Evolutionary conservation across 2,888 invertebrate genomes (phyloP).

Genomic region (Ceriagrion tenellum): DNA sequence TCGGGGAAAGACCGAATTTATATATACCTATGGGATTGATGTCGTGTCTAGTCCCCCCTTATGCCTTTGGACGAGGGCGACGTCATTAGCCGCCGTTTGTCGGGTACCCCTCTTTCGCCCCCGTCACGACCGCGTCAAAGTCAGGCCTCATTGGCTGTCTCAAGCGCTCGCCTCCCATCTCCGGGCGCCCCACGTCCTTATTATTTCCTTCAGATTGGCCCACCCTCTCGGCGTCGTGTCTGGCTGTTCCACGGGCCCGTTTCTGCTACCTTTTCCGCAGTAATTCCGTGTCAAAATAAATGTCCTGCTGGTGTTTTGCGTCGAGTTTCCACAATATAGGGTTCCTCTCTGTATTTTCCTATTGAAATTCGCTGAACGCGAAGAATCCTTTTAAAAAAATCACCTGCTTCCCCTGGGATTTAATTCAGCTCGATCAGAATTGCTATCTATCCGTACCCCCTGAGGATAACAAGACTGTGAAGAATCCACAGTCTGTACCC

Average conservation of each 20-base stretch:
- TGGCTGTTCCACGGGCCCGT: neutral
- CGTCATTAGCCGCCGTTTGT: neutral
- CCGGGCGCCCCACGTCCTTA: neutral
- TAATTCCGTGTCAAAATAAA: neutral
- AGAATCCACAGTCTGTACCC: no score
- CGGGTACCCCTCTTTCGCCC: neutral
- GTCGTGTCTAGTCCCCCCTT: neutral
- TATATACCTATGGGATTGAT: neutral
- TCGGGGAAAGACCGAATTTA: neutral
- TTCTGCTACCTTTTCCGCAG: neutral
- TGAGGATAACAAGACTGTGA: no score
- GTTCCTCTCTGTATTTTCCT: no score
- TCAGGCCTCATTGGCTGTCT: conserved; percentile 30
- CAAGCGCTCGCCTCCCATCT: neutral
- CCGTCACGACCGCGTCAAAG: neutral
- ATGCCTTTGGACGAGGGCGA: neutral
- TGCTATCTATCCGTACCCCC: no score
- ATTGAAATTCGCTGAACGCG: no score
- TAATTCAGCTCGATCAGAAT: no score
- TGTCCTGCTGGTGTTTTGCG: no score
- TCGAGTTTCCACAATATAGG: no score
- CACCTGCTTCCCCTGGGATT: no score
- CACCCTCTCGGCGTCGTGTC: neutral
- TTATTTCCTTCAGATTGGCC: neutral
- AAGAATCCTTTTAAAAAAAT: no score